A percentile compares a stretch with the other conserved stretches of the same genome.
These are phyloP conservation scores for Heliconius cydno DNA, from an alignment of 2,888 invertebrate species.

Conservation along the genomic window DNA sequence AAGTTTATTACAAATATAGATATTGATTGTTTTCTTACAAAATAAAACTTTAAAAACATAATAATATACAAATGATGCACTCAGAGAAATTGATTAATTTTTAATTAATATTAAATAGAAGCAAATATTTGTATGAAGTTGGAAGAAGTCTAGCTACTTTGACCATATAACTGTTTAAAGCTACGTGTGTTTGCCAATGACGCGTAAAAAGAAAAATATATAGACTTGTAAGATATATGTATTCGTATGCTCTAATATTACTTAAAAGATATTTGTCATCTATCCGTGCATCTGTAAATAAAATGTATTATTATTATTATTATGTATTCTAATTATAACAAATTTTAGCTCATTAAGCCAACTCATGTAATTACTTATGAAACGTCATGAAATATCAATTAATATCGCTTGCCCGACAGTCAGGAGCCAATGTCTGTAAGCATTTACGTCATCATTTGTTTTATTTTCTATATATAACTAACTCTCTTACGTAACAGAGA, in stretches of 20 bases:
- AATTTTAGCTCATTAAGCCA: slow-evolving; percentile 3
- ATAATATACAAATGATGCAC: no score
- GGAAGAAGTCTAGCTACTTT: neutral
- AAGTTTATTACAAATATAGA: neutral
- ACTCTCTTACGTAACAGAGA: neutral
- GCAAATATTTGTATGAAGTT: neutral
- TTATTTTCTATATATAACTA: neutral
- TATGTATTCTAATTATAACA: neutral
- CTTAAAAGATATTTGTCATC: neutral
- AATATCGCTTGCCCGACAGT: neutral
- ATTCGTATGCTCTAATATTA: neutral
- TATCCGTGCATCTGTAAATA: neutral
- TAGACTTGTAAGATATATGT: neutral
- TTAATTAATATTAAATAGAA: neutral
- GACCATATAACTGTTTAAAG: neutral
- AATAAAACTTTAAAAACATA: no score
- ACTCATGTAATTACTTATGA: neutral
- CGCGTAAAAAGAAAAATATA: neutral
- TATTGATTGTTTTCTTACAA: neutral
- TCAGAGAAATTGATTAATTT: neutral
- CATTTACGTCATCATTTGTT: neutral
- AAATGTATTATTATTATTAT: neutral
- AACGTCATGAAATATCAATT: slow-evolving; percentile 10
- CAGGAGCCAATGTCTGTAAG: neutral
- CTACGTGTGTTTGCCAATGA: neutral